Conservation (phyloP, 2,888 invertebrate species). For the Macrosiphum euphorbiae region DNA sequence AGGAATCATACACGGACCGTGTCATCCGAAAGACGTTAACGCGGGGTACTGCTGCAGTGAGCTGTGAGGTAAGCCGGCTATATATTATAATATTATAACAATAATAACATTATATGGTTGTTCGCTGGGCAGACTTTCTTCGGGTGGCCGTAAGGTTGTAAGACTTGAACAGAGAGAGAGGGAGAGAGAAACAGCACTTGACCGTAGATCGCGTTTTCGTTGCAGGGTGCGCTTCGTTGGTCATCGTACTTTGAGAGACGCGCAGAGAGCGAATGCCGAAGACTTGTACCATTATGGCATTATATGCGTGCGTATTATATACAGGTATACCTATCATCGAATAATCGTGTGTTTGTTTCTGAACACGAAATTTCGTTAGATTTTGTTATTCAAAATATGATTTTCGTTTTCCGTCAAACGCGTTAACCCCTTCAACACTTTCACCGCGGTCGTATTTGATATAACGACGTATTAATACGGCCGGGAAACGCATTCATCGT, state of each 20-base stretch:
- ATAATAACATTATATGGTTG: neutral
- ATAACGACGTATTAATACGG: conserved; percentile 43
- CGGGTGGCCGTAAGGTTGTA: neutral
- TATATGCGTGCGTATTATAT: neutral
- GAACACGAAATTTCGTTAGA: conserved; percentile 15
- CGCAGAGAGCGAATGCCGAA: neutral
- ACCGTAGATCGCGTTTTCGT: neutral
- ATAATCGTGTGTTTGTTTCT: neutral
- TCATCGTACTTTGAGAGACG: neutral
- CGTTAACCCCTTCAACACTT: conserved; percentile 42
- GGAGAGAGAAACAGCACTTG: neutral
- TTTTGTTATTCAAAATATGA: neutral
- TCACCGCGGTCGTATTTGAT: conserved; percentile 32
- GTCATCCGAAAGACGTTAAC: neutral
- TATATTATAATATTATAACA: neutral
- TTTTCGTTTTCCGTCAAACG: conserved; percentile 4
- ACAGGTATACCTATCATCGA: neutral
- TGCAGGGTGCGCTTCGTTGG: neutral
- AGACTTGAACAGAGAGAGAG: neutral
- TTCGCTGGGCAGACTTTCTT: neutral
- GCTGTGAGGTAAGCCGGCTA: neutral
- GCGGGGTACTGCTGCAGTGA: neutral
- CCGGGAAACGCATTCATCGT: conserved; percentile 38
- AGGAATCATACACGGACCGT: neutral
- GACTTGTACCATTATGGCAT: too few relatives aligned